phyloP scores from a whole-genome alignment of 2,113 vertebrate species.

The Pangasianodon gigas region DNA sequence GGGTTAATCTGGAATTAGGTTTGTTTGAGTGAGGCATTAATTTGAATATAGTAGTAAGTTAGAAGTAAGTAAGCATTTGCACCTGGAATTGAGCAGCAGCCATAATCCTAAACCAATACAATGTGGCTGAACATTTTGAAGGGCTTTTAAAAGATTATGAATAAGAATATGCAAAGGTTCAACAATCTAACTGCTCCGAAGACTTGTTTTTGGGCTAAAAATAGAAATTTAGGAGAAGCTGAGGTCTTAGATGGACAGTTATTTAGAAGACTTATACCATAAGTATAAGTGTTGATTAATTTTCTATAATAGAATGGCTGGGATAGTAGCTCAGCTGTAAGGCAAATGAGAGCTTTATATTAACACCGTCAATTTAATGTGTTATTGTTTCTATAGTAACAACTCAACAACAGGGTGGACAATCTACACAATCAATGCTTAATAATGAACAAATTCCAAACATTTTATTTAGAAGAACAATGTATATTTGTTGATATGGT shows the following conservation, averaged over 20 bases:
- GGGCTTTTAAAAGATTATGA: neutral
- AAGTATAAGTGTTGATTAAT: neutral
- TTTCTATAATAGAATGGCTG: neutral
- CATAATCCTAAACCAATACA: neutral
- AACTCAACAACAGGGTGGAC: neutral
- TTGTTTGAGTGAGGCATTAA: conserved; percentile 2
- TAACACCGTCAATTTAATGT: neutral
- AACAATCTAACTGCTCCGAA: neutral
- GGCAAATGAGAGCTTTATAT: neutral
- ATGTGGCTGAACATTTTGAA: neutral
- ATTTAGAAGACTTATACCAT: neutral
- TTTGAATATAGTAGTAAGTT: conserved; percentile 48
- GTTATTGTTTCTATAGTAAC: neutral
- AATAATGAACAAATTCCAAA: neutral
- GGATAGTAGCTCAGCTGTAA: neutral
- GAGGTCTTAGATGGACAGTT: neutral
- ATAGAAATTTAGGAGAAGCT: neutral
- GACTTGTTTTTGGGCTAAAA: neutral
- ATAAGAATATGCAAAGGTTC: neutral
- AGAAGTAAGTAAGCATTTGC: conserved; percentile 55
- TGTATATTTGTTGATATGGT: neutral
- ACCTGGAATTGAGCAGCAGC: conserved; percentile 58
- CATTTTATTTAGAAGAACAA: neutral
- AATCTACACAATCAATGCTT: neutral
- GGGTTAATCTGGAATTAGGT: conserved; percentile 8